These are phyloP conservation scores for Sebastes schlegelii DNA, from an alignment of 2,113 vertebrate genomes.

Conservation along the genomic window DNA sequence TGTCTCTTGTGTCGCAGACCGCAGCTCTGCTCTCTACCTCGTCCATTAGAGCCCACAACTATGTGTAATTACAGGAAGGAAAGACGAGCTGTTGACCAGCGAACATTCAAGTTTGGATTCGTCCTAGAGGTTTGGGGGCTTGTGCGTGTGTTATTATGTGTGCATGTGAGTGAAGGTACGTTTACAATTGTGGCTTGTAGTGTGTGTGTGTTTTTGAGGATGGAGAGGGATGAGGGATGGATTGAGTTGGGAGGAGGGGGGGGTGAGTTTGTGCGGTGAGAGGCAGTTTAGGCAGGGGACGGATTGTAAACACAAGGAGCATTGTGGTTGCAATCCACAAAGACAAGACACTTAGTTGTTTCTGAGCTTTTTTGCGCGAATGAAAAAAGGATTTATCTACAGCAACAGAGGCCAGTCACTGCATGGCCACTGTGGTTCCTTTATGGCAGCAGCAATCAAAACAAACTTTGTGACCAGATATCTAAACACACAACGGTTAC, in stretches of 20 bases:
- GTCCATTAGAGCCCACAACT: constrained; percentile 81
- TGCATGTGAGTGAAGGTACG: constrained; percentile 53
- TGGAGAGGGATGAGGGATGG: constrained; percentile 60
- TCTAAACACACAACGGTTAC: constrained; percentile 72
- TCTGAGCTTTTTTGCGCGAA: constrained; percentile 56
- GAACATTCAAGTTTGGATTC: constrained; percentile 67
- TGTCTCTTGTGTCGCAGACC: constrained; percentile 72
- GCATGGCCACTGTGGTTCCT: constrained; percentile 71
- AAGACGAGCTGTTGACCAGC: constrained; percentile 81
- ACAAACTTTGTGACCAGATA: constrained; percentile 79
- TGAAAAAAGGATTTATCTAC: constrained; percentile 65
- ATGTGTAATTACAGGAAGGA: constrained; percentile 83
- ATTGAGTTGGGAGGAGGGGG: constrained; percentile 49
- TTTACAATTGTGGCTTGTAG: constrained; percentile 66
- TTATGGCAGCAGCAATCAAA: constrained; percentile 73
- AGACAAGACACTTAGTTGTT: constrained; percentile 73
- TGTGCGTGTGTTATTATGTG: constrained; percentile 26
- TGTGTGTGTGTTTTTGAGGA: constrained; percentile 54
- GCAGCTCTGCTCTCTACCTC: constrained; percentile 73
- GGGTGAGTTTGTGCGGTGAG: constrained; percentile 55
- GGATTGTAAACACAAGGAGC: constrained; percentile 67
- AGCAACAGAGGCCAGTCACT: constrained; percentile 67
- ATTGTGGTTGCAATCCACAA: constrained; percentile 65
- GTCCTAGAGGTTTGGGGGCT: constrained; percentile 52
- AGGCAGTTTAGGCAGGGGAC: constrained; percentile 55